A percentile compares a stretch with the other conserved stretches of the same genome.
These are phyloP conservation scores for Stomatorhinus walkeri DNA, from an alignment of 2,797 vertebrate genomes.

Conservation along the genomic window DNA sequence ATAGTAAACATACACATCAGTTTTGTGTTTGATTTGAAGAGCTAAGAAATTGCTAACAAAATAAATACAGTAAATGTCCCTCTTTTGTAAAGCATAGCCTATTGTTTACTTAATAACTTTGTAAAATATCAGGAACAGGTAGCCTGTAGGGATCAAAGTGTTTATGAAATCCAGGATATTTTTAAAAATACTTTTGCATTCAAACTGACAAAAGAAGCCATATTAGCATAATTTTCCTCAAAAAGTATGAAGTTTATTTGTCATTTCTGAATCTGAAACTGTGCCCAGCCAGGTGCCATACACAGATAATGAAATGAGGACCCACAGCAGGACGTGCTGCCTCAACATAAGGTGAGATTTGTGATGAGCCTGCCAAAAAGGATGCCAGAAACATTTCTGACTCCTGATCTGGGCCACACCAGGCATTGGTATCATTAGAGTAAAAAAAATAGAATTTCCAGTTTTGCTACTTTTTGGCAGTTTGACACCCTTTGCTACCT, in stretches of 20 bases:
- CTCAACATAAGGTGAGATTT: not conserved
- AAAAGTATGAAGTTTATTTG: not conserved
- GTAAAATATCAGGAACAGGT: not conserved
- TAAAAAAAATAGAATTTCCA: not conserved
- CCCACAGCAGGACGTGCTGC: not conserved
- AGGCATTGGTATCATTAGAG: not conserved
- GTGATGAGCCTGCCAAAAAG: not conserved
- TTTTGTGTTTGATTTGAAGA: slow-evolving; percentile 12
- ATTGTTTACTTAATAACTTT: not conserved
- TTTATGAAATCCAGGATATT: not conserved
- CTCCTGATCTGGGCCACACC: not conserved
- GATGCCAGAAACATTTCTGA: not conserved
- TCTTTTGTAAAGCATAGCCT: not conserved
- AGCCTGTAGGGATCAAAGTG: not conserved
- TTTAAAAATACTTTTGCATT: not conserved
- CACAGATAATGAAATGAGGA: not conserved
- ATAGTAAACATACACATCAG: not conserved
- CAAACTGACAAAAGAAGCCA: not conserved
- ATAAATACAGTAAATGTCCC: not conserved
- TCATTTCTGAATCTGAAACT: not conserved
- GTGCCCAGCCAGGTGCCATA: not conserved
- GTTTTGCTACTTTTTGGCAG: not conserved
- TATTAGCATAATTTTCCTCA: not conserved
- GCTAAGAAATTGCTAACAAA: not conserved
- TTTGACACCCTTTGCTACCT: not conserved